Evolutionary conservation across 2,888 invertebrate species (phyloP), one percentile per base, ranked within the genome.

Genomic region (Hypercompe scribonia): DNA sequence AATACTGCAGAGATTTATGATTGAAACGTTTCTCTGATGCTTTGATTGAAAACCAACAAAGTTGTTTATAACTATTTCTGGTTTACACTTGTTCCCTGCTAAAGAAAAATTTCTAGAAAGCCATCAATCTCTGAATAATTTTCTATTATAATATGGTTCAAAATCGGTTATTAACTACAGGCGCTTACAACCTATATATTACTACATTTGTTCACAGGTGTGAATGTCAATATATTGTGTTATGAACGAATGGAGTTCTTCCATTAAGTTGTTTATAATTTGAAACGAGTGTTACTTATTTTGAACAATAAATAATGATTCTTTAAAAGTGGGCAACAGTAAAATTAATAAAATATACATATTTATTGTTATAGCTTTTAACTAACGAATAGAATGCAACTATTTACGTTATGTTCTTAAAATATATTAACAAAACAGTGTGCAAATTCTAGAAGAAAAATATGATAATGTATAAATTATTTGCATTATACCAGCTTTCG

Each of bases 1-100:
- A 70, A 76, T 76, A 65, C 61, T 42, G 33, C 24, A 58, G 34
- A 74, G 66, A 81, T 83, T 75, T 77, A 79, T 42, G 65, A 46
- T 63, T 61, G 31, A 71, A 73, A 28, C 63, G 65, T 70, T 78
- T 42, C 54, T 64, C 24, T 18, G 28, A 63, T 61, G 58, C 46
- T 61, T 61, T 67, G 72, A 70, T 77, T 75, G 75, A 83, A 78
- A 78, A 66, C 78, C 15, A 83, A 74, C 34, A 36, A 70, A 67
- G 65, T 66, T 75, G 63, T 74, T 78, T 46, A 63, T 73, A 66
- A 72, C 39, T 67, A 58, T 18, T 34, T 33, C 15, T 61, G 46
- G 34, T 73, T 34, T 54, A 68, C 75, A 83, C 72, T 70, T 75
- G 75, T 50, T 36, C 36, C 64, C 39, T 61, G 58, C 36, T 67